These are phyloP conservation scores for Pocillopora damicornis DNA, from an alignment of 64 coral and sea anemone species.

Conservation along the genomic window DNA sequence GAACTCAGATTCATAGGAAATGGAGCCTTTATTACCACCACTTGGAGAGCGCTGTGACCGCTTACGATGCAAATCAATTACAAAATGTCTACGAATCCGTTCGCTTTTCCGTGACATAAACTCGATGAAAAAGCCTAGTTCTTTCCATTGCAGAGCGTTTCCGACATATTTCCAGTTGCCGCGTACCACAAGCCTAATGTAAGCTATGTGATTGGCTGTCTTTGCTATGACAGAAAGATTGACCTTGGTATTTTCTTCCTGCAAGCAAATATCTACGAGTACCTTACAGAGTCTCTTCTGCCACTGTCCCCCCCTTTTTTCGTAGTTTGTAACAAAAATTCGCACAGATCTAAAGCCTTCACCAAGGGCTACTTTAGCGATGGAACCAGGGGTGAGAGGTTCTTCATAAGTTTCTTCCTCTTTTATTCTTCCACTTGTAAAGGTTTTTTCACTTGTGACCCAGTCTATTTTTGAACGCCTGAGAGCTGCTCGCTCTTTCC, in stretches of 20 bases:
- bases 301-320: background rate
- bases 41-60: background rate
- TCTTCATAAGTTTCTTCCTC: background rate
- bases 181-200: background rate
- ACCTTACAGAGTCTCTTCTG: slow-evolving; percentile 30
- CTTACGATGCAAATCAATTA: slow-evolving; percentile 24
- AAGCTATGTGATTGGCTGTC: slow-evolving; percentile 28
- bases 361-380: slow-evolving; percentile 10
- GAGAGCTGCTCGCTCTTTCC: background rate
- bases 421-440: background rate
- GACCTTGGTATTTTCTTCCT: background rate
- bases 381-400: slow-evolving; percentile 19
- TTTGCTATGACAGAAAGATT: background rate
- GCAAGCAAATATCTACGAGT: slow-evolving; percentile 17
- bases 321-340: background rate
- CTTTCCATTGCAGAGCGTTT: slow-evolving; percentile 23
- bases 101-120: slow-evolving; percentile 1
- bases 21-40: background rate
- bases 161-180: background rate
- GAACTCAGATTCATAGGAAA: background rate
- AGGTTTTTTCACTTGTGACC: background rate
- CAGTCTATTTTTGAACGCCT: background rate
- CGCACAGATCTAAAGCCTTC: background rate
- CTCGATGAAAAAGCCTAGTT: slow-evolving; percentile 44
- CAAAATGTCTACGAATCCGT: slow-evolving; percentile 35